Percentiles rank a stretch among this genome's conserved stretches.
Evolutionary conservation across 2,113 vertebrate species (phyloP).

Genomic region (Monopterus albus): DNA sequence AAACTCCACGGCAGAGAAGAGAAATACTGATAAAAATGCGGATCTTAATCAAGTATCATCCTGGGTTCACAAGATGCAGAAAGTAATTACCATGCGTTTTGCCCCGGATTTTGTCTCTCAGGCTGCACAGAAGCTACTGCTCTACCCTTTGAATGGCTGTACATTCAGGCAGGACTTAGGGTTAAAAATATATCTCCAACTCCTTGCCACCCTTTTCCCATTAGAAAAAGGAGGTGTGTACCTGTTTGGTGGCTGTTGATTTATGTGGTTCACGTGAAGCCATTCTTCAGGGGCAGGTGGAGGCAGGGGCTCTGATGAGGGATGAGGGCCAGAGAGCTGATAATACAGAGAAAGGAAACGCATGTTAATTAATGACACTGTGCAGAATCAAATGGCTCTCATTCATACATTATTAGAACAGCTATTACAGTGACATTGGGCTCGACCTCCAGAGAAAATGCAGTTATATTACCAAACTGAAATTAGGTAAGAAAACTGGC

Average conservation of each 20-base stretch:
- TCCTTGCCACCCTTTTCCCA: no score
- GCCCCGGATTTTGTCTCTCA: no score
- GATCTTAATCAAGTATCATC: no score
- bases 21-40: no score
- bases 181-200: no score
- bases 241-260: constrained; percentile 26
- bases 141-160: no score
- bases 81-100: no score
- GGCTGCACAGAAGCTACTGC: no score
- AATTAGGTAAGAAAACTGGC: background rate
- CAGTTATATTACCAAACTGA: background rate
- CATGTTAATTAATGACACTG: constrained; percentile 30
- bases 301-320: constrained; percentile 20
- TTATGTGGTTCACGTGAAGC: constrained; percentile 37
- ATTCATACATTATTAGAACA: constrained; percentile 21
- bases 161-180: no score
- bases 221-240: constrained; percentile 15
- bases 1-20: no score
- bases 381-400: constrained; percentile 15
- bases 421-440: constrained; percentile 16
- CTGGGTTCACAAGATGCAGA: no score
- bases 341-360: constrained; percentile 21
- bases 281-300: constrained; percentile 39
- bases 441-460: background rate
- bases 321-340: constrained; percentile 20